Evolutionary conservation across 2,888 invertebrate species (phyloP), one percentile per base, ranked within the genome.

Genomic region (Sylvicola cinctus): DNA sequence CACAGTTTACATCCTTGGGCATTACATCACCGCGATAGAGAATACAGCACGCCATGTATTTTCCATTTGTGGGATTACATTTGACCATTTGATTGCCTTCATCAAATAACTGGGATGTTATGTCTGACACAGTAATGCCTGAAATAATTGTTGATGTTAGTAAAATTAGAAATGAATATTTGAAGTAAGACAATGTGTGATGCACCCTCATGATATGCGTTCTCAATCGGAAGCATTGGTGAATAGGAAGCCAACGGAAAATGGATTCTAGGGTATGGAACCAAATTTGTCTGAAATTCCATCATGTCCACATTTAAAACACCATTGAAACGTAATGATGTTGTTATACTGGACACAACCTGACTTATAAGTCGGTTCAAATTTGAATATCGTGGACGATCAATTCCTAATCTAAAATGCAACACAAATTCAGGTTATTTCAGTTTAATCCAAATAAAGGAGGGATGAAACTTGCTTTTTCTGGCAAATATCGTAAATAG

Each of bases 221-320:
- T 73, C 41, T 74, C 74, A 0, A 68, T 68, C 2, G 78, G 74
- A 3, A 83, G 63, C 10, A 77, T 70, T 0, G 77, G 77, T 2
- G 76, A 74, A 45, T 75, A 76, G 0, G 75, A 70, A 1, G 74
- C 73, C 32, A 70, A 55, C 1, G 87, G 85, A 54, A 84, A 88
- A 54, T 91, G 90, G 44, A 93, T 90, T 35, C 90, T 65, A 0
- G 90, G 90, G 54, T 84, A 91, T 0, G 90, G 90, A 34, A 88
- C 83, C 41, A 85, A 58, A 59, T 87, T 85, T 2, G 84, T 84
- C 62, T 88, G 88, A 59, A 88, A 88, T 60, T 90, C 88, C 25
- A 79, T 80, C 42, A 84, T 61, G 52, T 85, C 84, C 15, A 85
- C 83, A 49, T 85, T 84, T 15, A 84, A 61, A 7, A 80, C 80